Evolutionary conservation across 2,113 vertebrate species (phyloP).

Genomic region (Axis porcinus): DNA sequence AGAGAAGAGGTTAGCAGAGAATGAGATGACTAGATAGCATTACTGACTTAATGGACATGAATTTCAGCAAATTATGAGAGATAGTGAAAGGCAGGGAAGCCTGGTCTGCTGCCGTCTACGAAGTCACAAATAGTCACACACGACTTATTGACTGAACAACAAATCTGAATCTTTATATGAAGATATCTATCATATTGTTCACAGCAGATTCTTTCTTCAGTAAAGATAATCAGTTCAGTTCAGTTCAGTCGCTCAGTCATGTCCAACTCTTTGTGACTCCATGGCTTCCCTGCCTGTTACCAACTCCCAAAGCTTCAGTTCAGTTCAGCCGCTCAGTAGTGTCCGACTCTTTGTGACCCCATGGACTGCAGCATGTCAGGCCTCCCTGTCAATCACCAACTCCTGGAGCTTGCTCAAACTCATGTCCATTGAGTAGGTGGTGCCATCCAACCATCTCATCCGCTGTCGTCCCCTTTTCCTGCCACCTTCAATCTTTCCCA

Average conservation of each 20-base stretch:
- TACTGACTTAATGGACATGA: background rate
- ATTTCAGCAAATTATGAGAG: background rate
- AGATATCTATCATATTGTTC: background rate
- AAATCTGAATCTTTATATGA: background rate
- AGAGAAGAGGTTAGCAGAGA: background rate
- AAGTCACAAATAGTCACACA: background rate
- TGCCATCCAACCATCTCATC: background rate
- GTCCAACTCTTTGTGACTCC: background rate
- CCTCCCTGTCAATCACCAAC: background rate
- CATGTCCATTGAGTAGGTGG: background rate
- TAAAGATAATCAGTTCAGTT: background rate
- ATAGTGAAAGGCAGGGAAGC: background rate
- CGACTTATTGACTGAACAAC: background rate
- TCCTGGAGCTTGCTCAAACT: background rate
- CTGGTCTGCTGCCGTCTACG: background rate
- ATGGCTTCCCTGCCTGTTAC: background rate
- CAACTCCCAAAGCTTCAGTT: background rate
- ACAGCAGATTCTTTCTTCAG: background rate
- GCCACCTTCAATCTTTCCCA: background rate
- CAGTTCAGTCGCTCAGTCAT: background rate
- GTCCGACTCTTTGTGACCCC: rapidly evolving
- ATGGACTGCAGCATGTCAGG: background rate
- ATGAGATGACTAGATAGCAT: background rate
- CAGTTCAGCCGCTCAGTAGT: no score
- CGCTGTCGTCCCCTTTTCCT: background rate